These are phyloP conservation scores for Tor tambroides DNA, from an alignment of 2,113 vertebrate species.

Conservation along the genomic window DNA sequence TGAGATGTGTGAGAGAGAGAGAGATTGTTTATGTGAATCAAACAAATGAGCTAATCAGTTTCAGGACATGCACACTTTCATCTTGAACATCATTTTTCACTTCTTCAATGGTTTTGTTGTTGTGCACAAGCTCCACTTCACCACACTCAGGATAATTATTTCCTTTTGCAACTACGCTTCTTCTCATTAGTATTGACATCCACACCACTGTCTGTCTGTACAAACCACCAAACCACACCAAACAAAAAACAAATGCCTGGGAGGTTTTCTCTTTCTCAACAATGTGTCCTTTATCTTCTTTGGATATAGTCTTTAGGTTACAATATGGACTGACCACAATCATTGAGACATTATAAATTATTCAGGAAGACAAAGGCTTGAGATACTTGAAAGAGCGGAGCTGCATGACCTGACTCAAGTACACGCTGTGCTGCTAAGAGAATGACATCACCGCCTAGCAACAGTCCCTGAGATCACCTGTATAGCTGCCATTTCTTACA, in stretches of 20 bases:
- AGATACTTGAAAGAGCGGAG: conserved; percentile 32
- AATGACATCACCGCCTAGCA: conserved; percentile 32
- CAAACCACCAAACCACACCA: conserved; percentile 21
- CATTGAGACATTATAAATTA: conserved; percentile 64
- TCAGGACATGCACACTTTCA: not conserved
- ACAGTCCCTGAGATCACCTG: conserved; percentile 1
- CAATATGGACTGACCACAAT: not conserved
- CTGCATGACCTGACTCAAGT: conserved; percentile 13
- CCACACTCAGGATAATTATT: conserved; percentile 12
- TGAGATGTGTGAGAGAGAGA: conserved; percentile 24
- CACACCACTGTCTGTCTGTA: not conserved
- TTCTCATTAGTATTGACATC: conserved; percentile 30
- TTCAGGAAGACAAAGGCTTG: conserved; percentile 61
- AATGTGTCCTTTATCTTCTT: conserved; percentile 8
- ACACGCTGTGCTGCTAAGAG: conserved; percentile 11
- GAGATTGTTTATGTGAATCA: conserved; percentile 17
- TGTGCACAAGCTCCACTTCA: not conserved
- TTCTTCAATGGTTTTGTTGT: not conserved
- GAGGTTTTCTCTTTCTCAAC: not conserved
- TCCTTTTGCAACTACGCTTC: conserved; percentile 19
- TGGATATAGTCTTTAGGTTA: not conserved
- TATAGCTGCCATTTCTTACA: not conserved
- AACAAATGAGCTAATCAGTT: not conserved
- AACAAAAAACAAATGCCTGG: not conserved
- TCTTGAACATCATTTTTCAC: not conserved